Conservation (phyloP, 2,888 invertebrate genomes). For the Aradus depressus region DNA sequence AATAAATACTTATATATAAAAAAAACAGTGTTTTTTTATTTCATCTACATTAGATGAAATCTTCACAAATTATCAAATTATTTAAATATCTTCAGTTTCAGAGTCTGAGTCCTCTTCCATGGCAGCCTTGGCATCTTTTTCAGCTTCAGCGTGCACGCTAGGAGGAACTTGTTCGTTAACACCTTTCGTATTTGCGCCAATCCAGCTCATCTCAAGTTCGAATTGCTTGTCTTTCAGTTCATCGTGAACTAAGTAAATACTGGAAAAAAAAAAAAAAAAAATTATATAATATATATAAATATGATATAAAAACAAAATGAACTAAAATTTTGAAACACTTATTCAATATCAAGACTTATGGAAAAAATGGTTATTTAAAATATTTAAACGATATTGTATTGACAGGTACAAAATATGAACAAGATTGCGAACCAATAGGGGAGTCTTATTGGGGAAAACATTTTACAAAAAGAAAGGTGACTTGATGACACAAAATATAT, state of each 20-base stretch:
- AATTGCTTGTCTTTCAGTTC: constrained; percentile 94
- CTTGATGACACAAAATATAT: too few species aligned
- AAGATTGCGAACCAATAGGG: too few species aligned
- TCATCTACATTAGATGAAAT: too few species aligned
- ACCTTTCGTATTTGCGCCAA: constrained; percentile 67
- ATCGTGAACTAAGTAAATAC: constrained; percentile 80
- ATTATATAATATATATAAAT: constrained; percentile 4
- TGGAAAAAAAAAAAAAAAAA: constrained; percentile 37
- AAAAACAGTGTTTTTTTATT: too few species aligned
- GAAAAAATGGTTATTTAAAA: too few species aligned
- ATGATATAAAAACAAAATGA: neutral
- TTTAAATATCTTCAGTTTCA: constrained; percentile 62
- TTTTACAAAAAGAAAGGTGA: too few species aligned
- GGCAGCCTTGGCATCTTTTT: constrained; percentile 76
- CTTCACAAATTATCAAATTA: constrained; percentile 6
- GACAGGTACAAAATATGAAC: too few species aligned
- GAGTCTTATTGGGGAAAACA: too few species aligned
- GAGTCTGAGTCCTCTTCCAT: constrained; percentile 76
- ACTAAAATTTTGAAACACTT: too few species aligned
- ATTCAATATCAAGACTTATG: too few species aligned
- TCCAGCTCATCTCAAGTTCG: constrained; percentile 91
- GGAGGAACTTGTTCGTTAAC: constrained; percentile 70
- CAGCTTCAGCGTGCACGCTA: constrained; percentile 67
- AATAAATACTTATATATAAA: too few species aligned
- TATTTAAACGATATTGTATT: too few species aligned